Percentiles rank a stretch among this genome's conserved stretches.
phyloP scores from a whole-genome alignment of 2,888 invertebrate genomes.

The Hylaea fasciaria region DNA sequence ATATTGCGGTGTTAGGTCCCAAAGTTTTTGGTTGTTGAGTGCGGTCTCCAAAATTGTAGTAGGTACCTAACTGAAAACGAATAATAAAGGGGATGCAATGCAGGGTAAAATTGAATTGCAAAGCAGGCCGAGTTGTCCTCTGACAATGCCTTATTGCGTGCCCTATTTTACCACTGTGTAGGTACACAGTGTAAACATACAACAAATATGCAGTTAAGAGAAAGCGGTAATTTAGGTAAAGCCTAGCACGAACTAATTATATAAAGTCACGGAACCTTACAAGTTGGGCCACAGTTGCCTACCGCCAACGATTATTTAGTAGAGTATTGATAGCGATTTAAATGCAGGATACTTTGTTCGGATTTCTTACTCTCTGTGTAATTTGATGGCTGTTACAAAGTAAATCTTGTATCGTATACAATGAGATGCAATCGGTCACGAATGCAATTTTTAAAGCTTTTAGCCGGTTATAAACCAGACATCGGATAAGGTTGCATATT shows the following conservation, averaged over 20 bases:
- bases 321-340: too few relatives aligned
- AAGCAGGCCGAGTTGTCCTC: constrained; percentile 49
- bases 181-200: neutral
- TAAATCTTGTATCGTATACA: too few relatives aligned
- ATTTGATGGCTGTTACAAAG: too few relatives aligned
- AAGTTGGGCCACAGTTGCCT: too few relatives aligned
- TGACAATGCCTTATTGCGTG: constrained; percentile 34
- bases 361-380: too few relatives aligned
- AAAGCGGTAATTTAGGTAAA: neutral
- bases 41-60: constrained; percentile 21
- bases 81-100: constrained; percentile 50
- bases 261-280: neutral
- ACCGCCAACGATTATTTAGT: too few relatives aligned
- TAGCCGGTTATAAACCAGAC: too few relatives aligned
- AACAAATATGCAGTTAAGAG: neutral
- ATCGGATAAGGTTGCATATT: too few relatives aligned
- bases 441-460: too few relatives aligned
- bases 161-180: constrained; percentile 16
- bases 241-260: neutral
- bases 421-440: too few relatives aligned
- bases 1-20: neutral
- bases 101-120: constrained; percentile 63
- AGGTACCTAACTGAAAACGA: constrained; percentile 46
- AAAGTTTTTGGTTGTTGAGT: constrained; percentile 16
- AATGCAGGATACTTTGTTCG: too few relatives aligned